A percentile compares a stretch with the other conserved stretches of the same genome.
Evolutionary conservation across 2,797 vertebrate species (phyloP).

Genomic region (Thunnus albacares): DNA sequence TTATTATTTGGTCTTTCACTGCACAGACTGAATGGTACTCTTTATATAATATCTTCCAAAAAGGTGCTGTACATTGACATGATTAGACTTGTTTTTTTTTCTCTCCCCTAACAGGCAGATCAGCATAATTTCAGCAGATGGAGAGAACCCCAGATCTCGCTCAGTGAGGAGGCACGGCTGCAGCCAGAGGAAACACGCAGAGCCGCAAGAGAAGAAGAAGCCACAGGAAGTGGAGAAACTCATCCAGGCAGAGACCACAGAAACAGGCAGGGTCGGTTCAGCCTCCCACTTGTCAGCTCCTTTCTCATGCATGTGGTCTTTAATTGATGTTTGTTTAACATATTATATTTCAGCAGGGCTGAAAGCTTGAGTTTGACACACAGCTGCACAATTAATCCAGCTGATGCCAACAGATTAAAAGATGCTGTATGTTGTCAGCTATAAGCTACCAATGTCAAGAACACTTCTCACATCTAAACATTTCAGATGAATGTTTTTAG

Average conservation of each 20-base stretch:
- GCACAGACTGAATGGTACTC: neutral
- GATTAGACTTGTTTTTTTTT: neutral
- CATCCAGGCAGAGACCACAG: constrained; percentile 90
- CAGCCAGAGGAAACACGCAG: constrained; percentile 85
- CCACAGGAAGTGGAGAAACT: constrained; percentile 80
- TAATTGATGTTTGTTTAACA: neutral
- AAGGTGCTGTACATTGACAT: neutral
- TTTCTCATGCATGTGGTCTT: neutral
- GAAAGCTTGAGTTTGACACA: no score
- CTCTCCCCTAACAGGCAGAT: constrained; percentile 86
- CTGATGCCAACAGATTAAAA: no score
- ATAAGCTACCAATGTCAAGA: no score
- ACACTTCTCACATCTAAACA: neutral
- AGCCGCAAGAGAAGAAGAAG: constrained; percentile 81
- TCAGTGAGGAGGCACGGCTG: constrained; percentile 83
- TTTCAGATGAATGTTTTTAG: neutral
- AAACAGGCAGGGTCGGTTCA: constrained; percentile 88
- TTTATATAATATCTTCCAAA: neutral
- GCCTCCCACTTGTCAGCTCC: no score
- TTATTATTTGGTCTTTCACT: neutral
- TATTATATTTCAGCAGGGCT: no score
- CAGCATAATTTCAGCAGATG: constrained; percentile 91
- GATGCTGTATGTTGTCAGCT: neutral
- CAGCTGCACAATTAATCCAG: no score
- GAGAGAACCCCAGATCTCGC: constrained; percentile 85